phyloP scores from a whole-genome alignment of 2,888 invertebrate species.

The Caenorhabditis parvicauda region DNA sequence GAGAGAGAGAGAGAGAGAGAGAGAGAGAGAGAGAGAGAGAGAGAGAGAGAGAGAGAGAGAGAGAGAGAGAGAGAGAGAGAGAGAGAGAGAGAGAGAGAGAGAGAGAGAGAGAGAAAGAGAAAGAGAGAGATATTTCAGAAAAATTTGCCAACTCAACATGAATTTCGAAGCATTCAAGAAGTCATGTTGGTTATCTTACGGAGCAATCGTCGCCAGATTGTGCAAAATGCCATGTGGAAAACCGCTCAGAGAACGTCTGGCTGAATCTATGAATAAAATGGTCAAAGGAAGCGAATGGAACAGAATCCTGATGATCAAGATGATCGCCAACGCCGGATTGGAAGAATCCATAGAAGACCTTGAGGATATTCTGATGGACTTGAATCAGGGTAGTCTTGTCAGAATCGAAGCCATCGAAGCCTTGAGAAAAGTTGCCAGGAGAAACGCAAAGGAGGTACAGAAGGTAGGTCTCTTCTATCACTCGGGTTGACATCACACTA shows the following conservation, averaged over 20 bases:
- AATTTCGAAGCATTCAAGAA: too few species aligned
- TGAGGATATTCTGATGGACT: constrained; percentile 55
- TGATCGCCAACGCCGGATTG: constrained; percentile 58
- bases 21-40: too few species aligned
- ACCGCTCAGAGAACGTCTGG: constrained; percentile 15
- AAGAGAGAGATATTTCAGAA: too few species aligned
- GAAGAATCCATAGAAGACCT: constrained; percentile 46
- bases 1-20: too few species aligned
- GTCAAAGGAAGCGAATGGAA: constrained; percentile 1
- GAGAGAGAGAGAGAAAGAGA: too few species aligned
- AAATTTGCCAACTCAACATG: too few species aligned
- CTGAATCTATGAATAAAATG: background rate
- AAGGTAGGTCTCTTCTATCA: too few species aligned
- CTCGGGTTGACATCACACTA: background rate
- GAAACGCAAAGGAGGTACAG: constrained; percentile 17
- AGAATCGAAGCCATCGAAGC: constrained; percentile 55
- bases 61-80: too few species aligned
- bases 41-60: too few species aligned
- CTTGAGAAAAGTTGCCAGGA: too few species aligned
- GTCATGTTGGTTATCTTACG: constrained; percentile 47
- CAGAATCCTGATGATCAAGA: constrained; percentile 50
- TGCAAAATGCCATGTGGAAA: too few species aligned
- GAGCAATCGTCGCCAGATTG: constrained; percentile 43
- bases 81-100: too few species aligned
- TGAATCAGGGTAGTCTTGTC: constrained; percentile 33